Base-by-base conservation (phyloP, 2,797 vertebrate species). In the Rhynchonycteris naso region DNA sequence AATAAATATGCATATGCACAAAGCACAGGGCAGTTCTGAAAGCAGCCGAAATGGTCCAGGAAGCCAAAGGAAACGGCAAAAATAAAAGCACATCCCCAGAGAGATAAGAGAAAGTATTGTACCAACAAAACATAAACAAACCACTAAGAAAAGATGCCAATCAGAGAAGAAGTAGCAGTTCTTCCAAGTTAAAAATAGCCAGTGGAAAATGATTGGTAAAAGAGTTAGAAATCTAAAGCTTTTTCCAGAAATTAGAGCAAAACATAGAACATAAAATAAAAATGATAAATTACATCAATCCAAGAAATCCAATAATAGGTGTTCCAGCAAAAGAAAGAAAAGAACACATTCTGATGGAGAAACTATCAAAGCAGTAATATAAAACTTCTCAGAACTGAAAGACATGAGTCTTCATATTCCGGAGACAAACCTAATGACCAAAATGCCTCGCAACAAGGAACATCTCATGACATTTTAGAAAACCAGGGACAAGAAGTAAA, bases 151-250 rank as follows among this genome's bases (percentile, higher is more conserved):
- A 61, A 87, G 43, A 56, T 24, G 78, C 33, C 47, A 65, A 50
- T 78, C 58, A 54, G 47, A 79, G 8, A 63, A 61, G 56, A 87
- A 87, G 83, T 38, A 69, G 56, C 9, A 59, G 21, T 59, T 74
- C 50, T 59, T 59, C 38, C 58, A 72, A 80, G 80, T 76, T 74
- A 85, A 83, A 95, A 58, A 84, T 38, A 74, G 86, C n/a, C 21
- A 28, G 47, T 72, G 79, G 9, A 58, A 43, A 89, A 52, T 1
- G 0, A 47, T 68, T 74, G 26, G 38, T 18, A 66, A 8, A 66
- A 43, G 10, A 65, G 12, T 65, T 65, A 58, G 30, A 56, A 56
- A 43, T 33, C 61, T 83, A 92, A 16, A 68, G 59, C 15, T 65
- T 54, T 43, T 85, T 85, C 14, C 15, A 28, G 38, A 92, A 95